These are phyloP conservation scores for Coecobrya sp. DNA, from an alignment of 2,888 invertebrate species.

Conservation along the genomic window DNA sequence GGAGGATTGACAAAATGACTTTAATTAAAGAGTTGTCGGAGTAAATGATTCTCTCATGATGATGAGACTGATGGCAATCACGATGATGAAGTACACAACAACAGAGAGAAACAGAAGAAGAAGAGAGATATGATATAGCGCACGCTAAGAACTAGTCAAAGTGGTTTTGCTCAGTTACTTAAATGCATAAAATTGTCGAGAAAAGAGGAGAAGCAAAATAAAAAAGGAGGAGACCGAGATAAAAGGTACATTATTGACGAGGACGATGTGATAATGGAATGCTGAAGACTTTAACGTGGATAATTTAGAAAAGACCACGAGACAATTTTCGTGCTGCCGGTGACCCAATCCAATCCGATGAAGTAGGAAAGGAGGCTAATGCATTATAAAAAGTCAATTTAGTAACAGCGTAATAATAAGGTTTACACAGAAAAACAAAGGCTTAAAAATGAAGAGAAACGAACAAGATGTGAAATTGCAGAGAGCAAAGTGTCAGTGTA, in stretches of 20 bases:
- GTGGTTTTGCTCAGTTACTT: slow-evolving; percentile 29
- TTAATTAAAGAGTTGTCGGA: slow-evolving; percentile 54
- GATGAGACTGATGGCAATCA: slow-evolving; percentile 1
- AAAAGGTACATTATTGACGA: slow-evolving; percentile 35
- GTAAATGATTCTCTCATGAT: slow-evolving; percentile 31
- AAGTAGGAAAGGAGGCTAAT: slow-evolving; percentile 73
- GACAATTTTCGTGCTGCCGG: slow-evolving; percentile 61
- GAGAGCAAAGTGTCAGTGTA: neutral
- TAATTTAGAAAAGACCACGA: slow-evolving; percentile 27
- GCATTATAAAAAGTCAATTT: slow-evolving; percentile 57
- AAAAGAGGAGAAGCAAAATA: neutral
- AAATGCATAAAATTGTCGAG: slow-evolving; percentile 8
- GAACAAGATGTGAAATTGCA: neutral
- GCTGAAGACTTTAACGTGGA: neutral
- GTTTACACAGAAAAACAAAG: slow-evolving; percentile 3
- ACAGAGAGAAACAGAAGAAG: neutral
- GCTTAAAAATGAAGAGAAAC: neutral
- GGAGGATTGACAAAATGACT: slow-evolving; percentile 59
- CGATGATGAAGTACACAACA: slow-evolving; percentile 7
- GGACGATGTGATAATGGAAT: neutral
- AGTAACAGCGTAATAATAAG: neutral
- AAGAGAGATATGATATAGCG: neutral
- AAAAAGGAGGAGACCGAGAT: slow-evolving; percentile 17
- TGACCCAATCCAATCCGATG: slow-evolving; percentile 68
- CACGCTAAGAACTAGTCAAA: slow-evolving; percentile 10